Evolutionary conservation across 2,888 invertebrate species (phyloP), one percentile per base, ranked within the genome.

Genomic region (Cryptocephalus primarius): DNA sequence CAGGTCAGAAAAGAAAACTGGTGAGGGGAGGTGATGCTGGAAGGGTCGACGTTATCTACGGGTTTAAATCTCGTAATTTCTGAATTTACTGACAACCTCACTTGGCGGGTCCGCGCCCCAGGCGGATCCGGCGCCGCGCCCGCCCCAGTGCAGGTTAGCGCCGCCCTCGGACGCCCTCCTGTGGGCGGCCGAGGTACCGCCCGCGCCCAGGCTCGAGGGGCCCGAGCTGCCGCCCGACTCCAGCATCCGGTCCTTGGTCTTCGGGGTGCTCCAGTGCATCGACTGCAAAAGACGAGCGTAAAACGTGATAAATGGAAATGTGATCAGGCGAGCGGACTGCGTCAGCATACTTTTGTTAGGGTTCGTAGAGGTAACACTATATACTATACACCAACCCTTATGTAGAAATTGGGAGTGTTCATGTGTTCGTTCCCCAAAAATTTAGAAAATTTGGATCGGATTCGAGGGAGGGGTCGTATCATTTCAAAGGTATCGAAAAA

Each of bases 231-330:
- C 75, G 1, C 73, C 67, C 48, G 78, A 80, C 47, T 77, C 75
- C 63, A 89, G 66, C 91, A 91, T 92, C 55, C 90, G 83, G 60
- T 90, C 89, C 71, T 90, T 89, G 57, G 88, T 89, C 69, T 89
- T 90, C 36, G 88, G 87, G 51, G 85, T 86, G 52, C 85, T 82
- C 92, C 92, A 93, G 67, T 93, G 92, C 88, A 92, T 89, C 44
- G 90, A 88, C 83, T 92, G 75, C 43, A 64, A 50, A 39, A 36
- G 12, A 36, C 22, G 22, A 22, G 6, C 22, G 22, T 22, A 4
- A 22, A 22, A n/a, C n/a, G n/a, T n/a, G n/a, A n/a, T n/a, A n/a
- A n/a, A n/a, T n/a, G n/a, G n/a, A n/a, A n/a, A n/a, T n/a, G n/a
- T n/a, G n/a, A n/a, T n/a, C n/a, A n/a, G n/a, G n/a, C n/a, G n/a